Base-by-base conservation (phyloP, 1,140 invertebrate species). In the Drosophila subpulchrella region DNA sequence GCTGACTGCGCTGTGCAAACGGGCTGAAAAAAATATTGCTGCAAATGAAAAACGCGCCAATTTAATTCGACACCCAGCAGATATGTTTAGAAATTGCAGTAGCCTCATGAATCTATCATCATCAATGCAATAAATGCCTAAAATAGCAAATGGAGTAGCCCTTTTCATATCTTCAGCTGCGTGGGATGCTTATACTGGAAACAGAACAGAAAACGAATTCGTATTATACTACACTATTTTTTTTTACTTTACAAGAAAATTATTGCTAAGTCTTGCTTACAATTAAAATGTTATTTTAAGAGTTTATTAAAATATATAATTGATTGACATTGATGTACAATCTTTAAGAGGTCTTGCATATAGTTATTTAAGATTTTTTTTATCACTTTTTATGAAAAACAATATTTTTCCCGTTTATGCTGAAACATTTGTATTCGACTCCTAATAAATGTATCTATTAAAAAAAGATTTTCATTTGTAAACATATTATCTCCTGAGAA, bases 101-200 rank as follows among this genome's bases (percentile, higher is more conserved):
- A 67, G 65, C 41, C n/a, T 34, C 46, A 79, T 88, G 57, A 88
- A 82, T 88, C 83, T 66, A 79, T 86, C 82, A 79, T 46, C 83
- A 59, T 32, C 46, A 44, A 48, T 12, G 70, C 81, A 75, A 81
- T 78, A 75, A 82, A 78, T 55, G 56, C 15, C 66, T 76, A 83
- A 79, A 82, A 83, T 79, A 75, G 3, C 1, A 7, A n/a, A 30
- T 58, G 34, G 10, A 42, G 42, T 15, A 17, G 2, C 12, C 6
- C 4, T n/a, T 11, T 17, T 17, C 0, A 56, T 7, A 30, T 30
- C 6, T 13, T 27, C 34, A 62, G 27, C 15, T 3, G 34, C 17
- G 6, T 27, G 1, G 32, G 8, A 34, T 32, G 7, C 8, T 32
- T 6, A 5, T 27, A 32, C 32, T 32, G 32, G 2, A 6, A 32